phyloP scores from a whole-genome alignment of 2,113 vertebrate species.

The Gallinago media region DNA sequence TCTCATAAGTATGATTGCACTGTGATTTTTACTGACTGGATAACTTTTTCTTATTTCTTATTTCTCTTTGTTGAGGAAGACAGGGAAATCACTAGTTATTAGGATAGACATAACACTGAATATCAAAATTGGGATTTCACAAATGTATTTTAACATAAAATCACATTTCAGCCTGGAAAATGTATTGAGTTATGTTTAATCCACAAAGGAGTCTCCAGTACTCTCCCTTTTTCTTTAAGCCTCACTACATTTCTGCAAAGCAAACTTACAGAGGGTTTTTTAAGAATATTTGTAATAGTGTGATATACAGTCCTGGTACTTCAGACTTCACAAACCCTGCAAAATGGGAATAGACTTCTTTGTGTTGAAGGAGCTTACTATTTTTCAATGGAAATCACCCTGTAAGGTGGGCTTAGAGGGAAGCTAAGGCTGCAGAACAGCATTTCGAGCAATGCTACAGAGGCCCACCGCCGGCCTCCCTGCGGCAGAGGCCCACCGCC shows the following conservation, averaged over 20 bases:
- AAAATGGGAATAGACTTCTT: background rate
- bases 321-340: background rate
- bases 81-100: conserved; percentile 15
- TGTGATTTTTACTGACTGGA: conserved; percentile 62
- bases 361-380: background rate
- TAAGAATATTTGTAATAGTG: background rate
- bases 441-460: accelerated
- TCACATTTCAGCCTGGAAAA: background rate
- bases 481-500: too few relatives aligned
- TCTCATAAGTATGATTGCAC: conserved; percentile 24
- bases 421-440: background rate
- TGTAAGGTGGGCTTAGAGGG: background rate
- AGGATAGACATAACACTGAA: background rate
- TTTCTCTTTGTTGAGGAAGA: conserved; percentile 21
- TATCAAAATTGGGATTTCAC: conserved; percentile 29
- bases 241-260: background rate
- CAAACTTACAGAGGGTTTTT: background rate
- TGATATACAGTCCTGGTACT: background rate
- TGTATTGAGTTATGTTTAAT: background rate
- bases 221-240: background rate
- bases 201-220: background rate
- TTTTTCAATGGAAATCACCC: background rate
- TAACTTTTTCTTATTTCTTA: background rate
- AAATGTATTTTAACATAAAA: background rate
- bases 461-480: background rate